Evolutionary conservation across 2,797 vertebrate species (phyloP).

Genomic region (Scleropages formosus): DNA sequence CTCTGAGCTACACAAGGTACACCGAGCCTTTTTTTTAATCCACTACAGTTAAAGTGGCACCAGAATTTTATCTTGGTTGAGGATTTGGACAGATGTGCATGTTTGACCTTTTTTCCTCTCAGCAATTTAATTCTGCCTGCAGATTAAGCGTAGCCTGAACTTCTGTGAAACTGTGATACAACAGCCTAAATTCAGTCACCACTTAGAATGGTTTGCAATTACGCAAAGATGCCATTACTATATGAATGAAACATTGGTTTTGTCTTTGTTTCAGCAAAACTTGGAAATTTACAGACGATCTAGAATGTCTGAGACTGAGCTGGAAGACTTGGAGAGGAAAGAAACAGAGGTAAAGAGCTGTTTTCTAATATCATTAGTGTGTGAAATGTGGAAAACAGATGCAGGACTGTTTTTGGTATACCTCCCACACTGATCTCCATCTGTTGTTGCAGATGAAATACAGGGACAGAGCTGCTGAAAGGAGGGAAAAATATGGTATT

Average conservation of each 20-base stretch:
- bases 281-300: conserved; percentile 87
- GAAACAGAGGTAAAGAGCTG: conserved; percentile 83
- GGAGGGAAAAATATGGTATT: conserved; percentile 95
- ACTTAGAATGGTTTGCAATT: neutral
- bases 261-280: conserved; percentile 81
- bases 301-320: conserved; percentile 84
- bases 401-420: neutral
- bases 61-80: neutral
- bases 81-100: neutral
- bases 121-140: neutral
- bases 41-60: neutral
- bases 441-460: conserved; percentile 82
- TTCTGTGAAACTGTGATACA: neutral
- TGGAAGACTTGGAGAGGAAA: conserved; percentile 90
- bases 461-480: conserved; percentile 92
- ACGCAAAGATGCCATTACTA: neutral
- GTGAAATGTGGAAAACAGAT: neutral
- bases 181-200: neutral
- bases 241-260: neutral
- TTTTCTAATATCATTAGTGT: neutral
- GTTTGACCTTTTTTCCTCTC: neutral
- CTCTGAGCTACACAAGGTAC: conserved; percentile 96
- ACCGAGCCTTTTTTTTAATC: neutral
- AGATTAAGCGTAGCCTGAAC: neutral
- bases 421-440: neutral